These are phyloP conservation scores for Carterocephalus palaemon DNA, from an alignment of 2,888 invertebrate genomes.

Conservation along the genomic window DNA sequence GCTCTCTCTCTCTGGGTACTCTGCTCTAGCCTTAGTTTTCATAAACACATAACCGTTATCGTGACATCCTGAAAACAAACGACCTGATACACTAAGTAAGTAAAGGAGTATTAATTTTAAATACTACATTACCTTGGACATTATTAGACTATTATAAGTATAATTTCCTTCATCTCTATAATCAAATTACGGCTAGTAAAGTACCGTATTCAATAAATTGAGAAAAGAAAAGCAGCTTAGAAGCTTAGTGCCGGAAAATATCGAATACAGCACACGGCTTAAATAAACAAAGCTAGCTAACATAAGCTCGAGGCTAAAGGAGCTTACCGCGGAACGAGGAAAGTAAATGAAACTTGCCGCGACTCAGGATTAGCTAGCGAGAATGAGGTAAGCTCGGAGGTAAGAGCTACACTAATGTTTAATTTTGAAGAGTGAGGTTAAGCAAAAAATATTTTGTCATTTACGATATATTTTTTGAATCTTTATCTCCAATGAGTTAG, in stretches of 20 bases:
- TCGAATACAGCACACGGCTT: conserved; percentile 23
- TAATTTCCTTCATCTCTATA: neutral
- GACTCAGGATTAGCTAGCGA: conserved; percentile 29
- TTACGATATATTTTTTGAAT: neutral
- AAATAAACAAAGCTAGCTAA: conserved; percentile 29
- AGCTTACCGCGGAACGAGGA: conserved; percentile 30
- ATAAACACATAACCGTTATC: too few relatives aligned
- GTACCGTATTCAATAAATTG: conserved; percentile 3
- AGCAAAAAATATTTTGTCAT: neutral
- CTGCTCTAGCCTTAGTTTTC: too few relatives aligned
- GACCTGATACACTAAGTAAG: too few relatives aligned
- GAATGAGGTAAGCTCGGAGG: conserved; percentile 19
- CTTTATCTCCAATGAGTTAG: neutral
- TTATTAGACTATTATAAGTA: too few relatives aligned
- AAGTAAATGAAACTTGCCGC: conserved; percentile 34
- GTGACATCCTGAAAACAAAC: too few relatives aligned
- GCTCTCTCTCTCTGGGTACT: too few relatives aligned
- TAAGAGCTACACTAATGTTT: conserved; percentile 16
- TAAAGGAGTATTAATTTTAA: too few relatives aligned
- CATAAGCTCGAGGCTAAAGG: conserved; percentile 30
- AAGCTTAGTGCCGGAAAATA: conserved; percentile 17
- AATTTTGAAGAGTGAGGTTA: conserved; percentile 12
- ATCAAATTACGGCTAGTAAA: neutral
- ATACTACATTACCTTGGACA: too few relatives aligned
- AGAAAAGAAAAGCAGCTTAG: conserved; percentile 7